Evolutionary conservation across 35 echinoderm and acorn worm species (phyloP).

Genomic region (Patiria miniata): DNA sequence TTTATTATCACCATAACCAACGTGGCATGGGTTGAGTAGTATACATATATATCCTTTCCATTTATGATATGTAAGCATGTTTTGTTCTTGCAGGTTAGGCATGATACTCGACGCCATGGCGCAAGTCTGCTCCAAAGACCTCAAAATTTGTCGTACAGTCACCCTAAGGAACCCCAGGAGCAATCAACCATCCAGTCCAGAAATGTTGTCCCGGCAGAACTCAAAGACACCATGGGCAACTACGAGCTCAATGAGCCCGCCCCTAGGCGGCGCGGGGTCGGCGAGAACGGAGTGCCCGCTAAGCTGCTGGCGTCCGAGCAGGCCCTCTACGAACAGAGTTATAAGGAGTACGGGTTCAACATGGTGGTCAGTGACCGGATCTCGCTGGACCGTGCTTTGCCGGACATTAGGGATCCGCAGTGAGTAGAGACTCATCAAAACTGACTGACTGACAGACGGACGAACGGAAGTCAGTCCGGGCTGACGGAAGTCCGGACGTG

Average conservation of each 20-base stretch:
- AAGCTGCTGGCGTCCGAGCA: constrained; percentile 40
- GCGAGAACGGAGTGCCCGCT: constrained; percentile 75
- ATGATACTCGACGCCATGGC: no score
- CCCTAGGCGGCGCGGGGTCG: constrained; percentile 55
- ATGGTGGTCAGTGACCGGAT: constrained; percentile 92
- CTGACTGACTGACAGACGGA: no score
- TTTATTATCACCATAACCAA: no score
- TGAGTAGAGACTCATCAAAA: constrained; percentile 42
- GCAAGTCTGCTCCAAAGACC: no score
- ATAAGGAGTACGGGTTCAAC: constrained; percentile 92
- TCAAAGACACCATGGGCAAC: constrained; percentile 52
- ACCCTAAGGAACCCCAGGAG: neutral
- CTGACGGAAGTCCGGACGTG: no score
- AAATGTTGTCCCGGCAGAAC: constrained; percentile 23
- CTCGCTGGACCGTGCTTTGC: constrained; percentile 79
- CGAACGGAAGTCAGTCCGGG: no score
- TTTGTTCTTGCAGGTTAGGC: no score
- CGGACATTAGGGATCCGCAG: constrained; percentile 82
- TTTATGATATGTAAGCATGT: no score
- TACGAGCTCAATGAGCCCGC: constrained; percentile 30
- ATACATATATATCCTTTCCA: no score
- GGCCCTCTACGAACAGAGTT: constrained; percentile 48
- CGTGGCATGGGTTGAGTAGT: no score
- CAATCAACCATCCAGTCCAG: neutral
- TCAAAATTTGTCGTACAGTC: no score